These are phyloP conservation scores for Cettia cetti DNA, from an alignment of 2,113 vertebrate species.

Conservation along the genomic window DNA sequence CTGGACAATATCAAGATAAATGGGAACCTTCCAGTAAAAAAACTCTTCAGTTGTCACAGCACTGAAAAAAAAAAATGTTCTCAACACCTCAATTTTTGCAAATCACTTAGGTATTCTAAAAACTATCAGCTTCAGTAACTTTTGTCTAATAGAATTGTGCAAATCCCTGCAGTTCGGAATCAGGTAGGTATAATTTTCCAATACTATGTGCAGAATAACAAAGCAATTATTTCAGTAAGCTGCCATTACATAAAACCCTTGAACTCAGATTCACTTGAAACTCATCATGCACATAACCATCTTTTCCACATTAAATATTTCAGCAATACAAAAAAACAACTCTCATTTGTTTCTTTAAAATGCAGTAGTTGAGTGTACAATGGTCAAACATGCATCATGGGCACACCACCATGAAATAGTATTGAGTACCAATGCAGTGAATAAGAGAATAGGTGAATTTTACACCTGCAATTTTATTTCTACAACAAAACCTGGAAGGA, in stretches of 20 bases:
- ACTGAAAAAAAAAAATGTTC: neutral
- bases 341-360: neutral
- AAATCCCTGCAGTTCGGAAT: neutral
- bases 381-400: neutral
- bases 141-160: neutral
- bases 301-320: neutral
- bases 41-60: fast-evolving
- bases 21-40: neutral
- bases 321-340: neutral
- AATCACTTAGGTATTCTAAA: neutral
- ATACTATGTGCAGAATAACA: neutral
- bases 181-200: neutral
- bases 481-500: neutral
- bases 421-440: neutral
- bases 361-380: neutral
- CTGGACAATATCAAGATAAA: neutral
- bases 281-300: neutral
- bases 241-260: neutral
- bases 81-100: neutral
- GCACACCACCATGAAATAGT: neutral
- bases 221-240: neutral
- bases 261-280: neutral
- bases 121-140: neutral
- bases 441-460: neutral
- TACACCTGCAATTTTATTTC: neutral